Evolutionary conservation across 2,797 vertebrate species (phyloP).

Genomic region (Petrocephalus sullivani): DNA sequence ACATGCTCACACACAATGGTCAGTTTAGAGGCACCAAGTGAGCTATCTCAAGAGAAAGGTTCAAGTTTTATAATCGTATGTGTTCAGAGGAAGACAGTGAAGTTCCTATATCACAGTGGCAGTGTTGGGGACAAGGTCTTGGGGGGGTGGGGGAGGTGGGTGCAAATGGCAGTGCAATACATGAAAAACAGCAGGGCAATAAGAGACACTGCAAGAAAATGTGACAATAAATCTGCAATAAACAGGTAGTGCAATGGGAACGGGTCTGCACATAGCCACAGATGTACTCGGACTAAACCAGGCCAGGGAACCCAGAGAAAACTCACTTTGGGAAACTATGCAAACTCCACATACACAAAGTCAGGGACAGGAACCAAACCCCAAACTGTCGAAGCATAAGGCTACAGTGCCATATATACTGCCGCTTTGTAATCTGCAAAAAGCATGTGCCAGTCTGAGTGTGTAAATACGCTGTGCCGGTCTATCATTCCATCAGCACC

Average conservation of each 20-base stretch:
- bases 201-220: background rate
- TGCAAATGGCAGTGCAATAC: background rate
- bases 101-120: no score
- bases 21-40: background rate
- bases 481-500: background rate
- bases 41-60: background rate
- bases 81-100: background rate
- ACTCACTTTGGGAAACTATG: background rate
- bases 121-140: no score
- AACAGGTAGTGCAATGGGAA: background rate
- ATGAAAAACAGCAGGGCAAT: background rate
- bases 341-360: background rate
- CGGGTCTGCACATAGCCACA: background rate
- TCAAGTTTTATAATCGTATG: background rate
- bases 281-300: background rate
- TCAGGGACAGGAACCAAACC: background rate
- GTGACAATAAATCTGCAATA: background rate
- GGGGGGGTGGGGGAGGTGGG: background rate
- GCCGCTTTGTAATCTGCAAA: background rate
- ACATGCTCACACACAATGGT: background rate
- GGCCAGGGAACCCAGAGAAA: background rate
- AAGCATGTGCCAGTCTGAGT: background rate
- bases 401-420: background rate
- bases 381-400: background rate
- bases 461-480: background rate